Conservation (phyloP, 35 echinoderm and acorn worm genomes). For the Apostichopus californicus region DNA sequence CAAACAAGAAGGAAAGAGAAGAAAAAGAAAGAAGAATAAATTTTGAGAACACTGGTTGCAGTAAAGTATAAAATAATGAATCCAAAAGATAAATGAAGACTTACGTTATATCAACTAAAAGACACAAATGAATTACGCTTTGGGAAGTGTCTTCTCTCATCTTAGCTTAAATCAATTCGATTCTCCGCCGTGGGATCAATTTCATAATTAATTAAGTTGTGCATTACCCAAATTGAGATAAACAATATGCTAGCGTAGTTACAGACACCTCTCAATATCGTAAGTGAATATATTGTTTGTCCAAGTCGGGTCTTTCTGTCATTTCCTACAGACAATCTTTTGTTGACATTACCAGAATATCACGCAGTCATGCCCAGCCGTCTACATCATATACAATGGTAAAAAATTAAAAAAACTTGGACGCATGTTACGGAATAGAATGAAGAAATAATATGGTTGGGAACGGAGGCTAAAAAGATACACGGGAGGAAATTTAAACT, state of each 20-base stretch:
- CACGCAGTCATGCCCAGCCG: slow-evolving; percentile 1
- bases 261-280: slow-evolving; percentile 33
- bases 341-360: slow-evolving; percentile 40
- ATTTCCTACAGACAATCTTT: slow-evolving; percentile 5
- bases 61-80: neutral
- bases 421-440: slow-evolving; percentile 18
- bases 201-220: slow-evolving; percentile 28
- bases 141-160: neutral
- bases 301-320: slow-evolving; percentile 1
- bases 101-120: neutral
- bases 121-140: neutral
- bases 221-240: slow-evolving; percentile 53
- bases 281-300: slow-evolving; percentile 47
- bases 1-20: neutral
- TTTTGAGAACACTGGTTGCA: neutral
- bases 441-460: slow-evolving; percentile 25
- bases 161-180: neutral
- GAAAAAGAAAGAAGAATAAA: neutral
- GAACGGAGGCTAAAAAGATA: neutral
- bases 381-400: neutral
- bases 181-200: neutral
- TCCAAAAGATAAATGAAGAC: neutral
- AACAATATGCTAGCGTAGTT: slow-evolving; percentile 3
- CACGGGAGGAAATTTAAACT: neutral
- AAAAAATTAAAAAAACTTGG: neutral